Evolutionary conservation across 1,140 invertebrate species (phyloP).

Genomic region (Drosophila bipectinata): DNA sequence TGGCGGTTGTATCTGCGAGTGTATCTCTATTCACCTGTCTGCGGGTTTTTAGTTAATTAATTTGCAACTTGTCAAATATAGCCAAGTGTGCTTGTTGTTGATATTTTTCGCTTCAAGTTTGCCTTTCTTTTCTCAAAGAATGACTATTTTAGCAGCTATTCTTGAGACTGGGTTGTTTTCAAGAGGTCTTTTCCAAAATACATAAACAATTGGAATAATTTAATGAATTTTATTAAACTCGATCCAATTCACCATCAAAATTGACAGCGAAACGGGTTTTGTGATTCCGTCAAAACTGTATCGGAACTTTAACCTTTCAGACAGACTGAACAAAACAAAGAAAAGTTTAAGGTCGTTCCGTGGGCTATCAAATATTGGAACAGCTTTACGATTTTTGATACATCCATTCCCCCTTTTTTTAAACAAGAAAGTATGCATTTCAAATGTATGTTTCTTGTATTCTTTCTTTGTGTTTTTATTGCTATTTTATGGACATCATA

Average conservation of each 20-base stretch:
- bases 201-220: too few relatives aligned
- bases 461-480: too few relatives aligned
- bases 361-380: constrained; percentile 66
- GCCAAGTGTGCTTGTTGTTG: not conserved
- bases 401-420: too few relatives aligned
- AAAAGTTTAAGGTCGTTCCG: constrained; percentile 67
- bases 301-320: constrained; percentile 55
- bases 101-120: too few relatives aligned
- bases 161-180: too few relatives aligned
- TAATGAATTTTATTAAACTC: not conserved
- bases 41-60: constrained; percentile 74
- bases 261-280: constrained; percentile 34
- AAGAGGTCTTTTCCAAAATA: too few relatives aligned
- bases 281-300: constrained; percentile 17
- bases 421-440: too few relatives aligned
- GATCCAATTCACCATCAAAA: not conserved
- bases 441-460: too few relatives aligned
- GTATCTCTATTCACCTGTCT: constrained; percentile 46
- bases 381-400: constrained; percentile 55
- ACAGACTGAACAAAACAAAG: constrained; percentile 15
- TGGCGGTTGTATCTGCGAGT: constrained; percentile 32
- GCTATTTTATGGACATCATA: too few relatives aligned
- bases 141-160: too few relatives aligned
- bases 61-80: constrained; percentile 66
- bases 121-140: not conserved